Evolutionary conservation across 2,888 invertebrate species (phyloP), one percentile per base, ranked within the genome.

Genomic region (Clusia tigrina): DNA sequence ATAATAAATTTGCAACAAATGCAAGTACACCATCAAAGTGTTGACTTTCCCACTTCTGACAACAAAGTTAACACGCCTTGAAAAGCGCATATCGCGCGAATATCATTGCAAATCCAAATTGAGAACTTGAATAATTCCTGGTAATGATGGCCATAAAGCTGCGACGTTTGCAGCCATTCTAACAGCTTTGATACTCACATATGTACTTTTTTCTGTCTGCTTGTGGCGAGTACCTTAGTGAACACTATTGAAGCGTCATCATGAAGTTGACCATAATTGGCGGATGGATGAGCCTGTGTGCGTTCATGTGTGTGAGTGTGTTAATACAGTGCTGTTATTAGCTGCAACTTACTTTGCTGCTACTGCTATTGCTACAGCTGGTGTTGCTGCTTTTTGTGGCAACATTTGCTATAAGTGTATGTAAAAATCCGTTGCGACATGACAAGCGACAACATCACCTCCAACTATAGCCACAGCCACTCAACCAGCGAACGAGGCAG

Each of bases 361-460:
- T 12, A 9, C 32, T 32, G 32, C 32, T 48, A 22, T 22, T 2
- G n/a, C n/a, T n/a, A n/a, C n/a, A n/a, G n/a, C n/a, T n/a, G n/a
- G n/a, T n/a, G n/a, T n/a, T n/a, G n/a, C n/a, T n/a, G n/a, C n/a
- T n/a, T n/a, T n/a, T n/a, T n/a, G n/a, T n/a, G n/a, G n/a, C n/a
- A n/a, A n/a, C n/a, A n/a, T n/a, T n/a, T n/a, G n/a, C n/a, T n/a
- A n/a, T n/a, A n/a, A 20, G 48, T 22, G 22, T 20, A 15, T 48
- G 48, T 22, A 20, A 48, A 22, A 48, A 18, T 48, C 20, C 2
- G 3, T 18, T 48, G 20, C 48, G 15, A 22, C 48, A 66, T 58
- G 58, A 46, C 22, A 65, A 64, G 22, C 32, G 53, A 20, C 24
- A 23, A 55, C 6, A 10, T n/a, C n/a, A n/a, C n/a, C n/a, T n/a